Percentiles rank a stretch among this genome's conserved stretches.
These are phyloP conservation scores for Florisuga fusca DNA, from an alignment of 2,797 vertebrate genomes.

Conservation along the genomic window DNA sequence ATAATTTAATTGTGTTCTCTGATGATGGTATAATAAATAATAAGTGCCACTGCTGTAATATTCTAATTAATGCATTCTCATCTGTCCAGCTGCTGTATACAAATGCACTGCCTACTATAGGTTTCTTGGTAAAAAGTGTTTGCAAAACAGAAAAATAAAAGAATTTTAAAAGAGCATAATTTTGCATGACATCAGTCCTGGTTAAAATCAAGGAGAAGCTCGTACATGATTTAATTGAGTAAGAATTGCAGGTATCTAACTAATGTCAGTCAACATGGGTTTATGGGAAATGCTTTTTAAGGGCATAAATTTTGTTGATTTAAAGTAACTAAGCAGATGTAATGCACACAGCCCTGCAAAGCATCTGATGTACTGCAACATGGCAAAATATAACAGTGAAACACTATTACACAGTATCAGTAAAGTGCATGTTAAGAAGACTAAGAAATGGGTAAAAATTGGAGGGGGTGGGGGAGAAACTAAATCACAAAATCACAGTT, in stretches of 20 bases:
- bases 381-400: not conserved
- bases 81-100: slow-evolving; percentile 18
- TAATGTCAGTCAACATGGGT: not conserved
- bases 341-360: not conserved
- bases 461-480: fast-evolving
- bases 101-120: not conserved
- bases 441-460: not conserved
- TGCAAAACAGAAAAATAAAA: slow-evolving; percentile 45
- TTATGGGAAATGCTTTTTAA: not conserved
- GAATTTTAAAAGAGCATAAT: not conserved
- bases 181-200: not conserved
- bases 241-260: not conserved
- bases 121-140: slow-evolving; percentile 18
- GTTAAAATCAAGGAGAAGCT: not conserved
- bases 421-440: not conserved
- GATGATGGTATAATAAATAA: slow-evolving; percentile 43
- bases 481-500: not conserved
- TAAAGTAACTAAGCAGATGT: not conserved
- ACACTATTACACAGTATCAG: not conserved
- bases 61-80: slow-evolving; percentile 38
- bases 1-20: slow-evolving; percentile 38
- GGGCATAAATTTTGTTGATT: not conserved
- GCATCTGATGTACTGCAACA: not conserved
- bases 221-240: not conserved
- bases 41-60: slow-evolving; percentile 9